Base-by-base conservation (phyloP, 2,113 vertebrate species). In the Gila orcuttii region DNA sequence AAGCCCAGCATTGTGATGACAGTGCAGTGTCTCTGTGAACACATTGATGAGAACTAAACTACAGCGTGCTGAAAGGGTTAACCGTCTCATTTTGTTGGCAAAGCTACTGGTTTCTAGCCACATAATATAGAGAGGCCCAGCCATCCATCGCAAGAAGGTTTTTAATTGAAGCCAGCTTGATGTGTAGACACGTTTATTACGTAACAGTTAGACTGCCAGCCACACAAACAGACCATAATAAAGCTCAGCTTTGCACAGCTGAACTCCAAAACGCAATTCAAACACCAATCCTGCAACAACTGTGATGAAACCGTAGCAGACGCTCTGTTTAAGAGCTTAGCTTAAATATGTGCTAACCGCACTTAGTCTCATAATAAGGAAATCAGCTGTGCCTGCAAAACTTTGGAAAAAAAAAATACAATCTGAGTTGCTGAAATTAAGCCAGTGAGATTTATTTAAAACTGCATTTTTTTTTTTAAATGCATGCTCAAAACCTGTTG, bases 291-390 rank as follows among this genome's bases (percentile, higher is more conserved):
- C n/a, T 75, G 52, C 79, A 80, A 45, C 84, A 87, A 57, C 57
- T 69, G 75, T 42, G 83, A 68, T 28, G 79, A 79, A 80, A 66
- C 36, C 68, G 7, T 36, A 82, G 57, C 47, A 25, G 31, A 79
- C 2, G 47, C 66, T 64, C 57, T 66, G 79, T 66, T 78, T 79
- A 86, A 60, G 68, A 71, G 85, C 60, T 71, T 31, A 64, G 17
- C 60, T 68, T 82, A 86, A 84, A 82, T 83, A 85, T 31, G 85
- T 85, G 85, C 84, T 81, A 89, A 89, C 88, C 85, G 13, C 84
- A 77, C 75, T 82, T 79, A 85, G 50, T 25, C 52, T 64, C 69
- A 74, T 82, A 77, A 76, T 81, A 83, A 80, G 50, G 79, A 81
- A 74, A 82, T 88, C 82, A 81, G 82, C 73, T 84, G 74, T 60